Percentiles rank a stretch among this genome's conserved stretches.
phyloP scores from a whole-genome alignment of 2,888 invertebrate genomes.

The Temnothorax rugatulus region DNA sequence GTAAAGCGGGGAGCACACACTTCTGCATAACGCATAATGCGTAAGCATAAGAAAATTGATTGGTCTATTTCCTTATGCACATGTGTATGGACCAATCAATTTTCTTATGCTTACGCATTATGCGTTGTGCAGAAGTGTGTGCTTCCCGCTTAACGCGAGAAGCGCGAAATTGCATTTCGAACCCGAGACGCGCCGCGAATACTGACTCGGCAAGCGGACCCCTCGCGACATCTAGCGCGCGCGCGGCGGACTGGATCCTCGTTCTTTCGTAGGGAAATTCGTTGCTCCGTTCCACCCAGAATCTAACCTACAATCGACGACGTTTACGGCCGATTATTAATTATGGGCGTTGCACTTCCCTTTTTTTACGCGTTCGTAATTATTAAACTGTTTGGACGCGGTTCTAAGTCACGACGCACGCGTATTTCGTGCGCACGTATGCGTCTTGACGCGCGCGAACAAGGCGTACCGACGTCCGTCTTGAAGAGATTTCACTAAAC shows the following conservation, averaged over 20 bases:
- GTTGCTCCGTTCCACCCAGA: neutral
- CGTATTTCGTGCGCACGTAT: neutral
- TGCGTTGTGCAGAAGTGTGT: no score
- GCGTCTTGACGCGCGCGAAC: neutral
- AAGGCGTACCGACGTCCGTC: neutral
- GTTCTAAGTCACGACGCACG: neutral
- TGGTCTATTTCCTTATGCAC: no score
- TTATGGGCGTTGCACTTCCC: no score
- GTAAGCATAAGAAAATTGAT: no score
- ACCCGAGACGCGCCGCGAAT: neutral
- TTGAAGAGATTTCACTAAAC: neutral
- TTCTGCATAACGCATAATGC: no score
- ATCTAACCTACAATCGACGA: neutral
- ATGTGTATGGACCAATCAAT: no score
- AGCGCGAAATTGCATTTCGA: neutral
- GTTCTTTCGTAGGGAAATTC: neutral
- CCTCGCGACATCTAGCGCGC: slow-evolving; percentile 1
- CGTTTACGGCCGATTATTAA: neutral
- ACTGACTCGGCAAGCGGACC: neutral
- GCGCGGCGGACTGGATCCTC: neutral
- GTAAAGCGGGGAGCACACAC: neutral
- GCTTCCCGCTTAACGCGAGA: no score
- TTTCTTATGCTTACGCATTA: no score
- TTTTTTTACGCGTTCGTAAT: neutral
- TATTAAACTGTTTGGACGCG: neutral